Percentiles rank a stretch among this genome's conserved stretches.
phyloP scores from a whole-genome alignment of 1,140 invertebrate species.

The Homalodisca vitripennis region DNA sequence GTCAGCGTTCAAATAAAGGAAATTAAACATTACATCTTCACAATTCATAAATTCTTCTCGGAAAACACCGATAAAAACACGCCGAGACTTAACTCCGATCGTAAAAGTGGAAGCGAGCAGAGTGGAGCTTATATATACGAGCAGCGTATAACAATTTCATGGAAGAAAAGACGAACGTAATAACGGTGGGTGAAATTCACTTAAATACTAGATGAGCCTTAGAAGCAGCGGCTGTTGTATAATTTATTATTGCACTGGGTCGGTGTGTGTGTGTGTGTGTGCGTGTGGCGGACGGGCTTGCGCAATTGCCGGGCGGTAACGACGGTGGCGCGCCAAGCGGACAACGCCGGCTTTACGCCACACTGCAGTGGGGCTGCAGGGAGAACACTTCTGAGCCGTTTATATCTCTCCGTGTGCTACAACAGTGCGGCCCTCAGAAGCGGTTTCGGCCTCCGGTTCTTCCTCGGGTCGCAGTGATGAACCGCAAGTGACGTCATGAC shows the following conservation, averaged over 20 bases:
- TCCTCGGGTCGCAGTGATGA: neutral
- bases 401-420: neutral
- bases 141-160: too few relatives aligned
- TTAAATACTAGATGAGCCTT: constrained; percentile 5
- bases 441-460: neutral
- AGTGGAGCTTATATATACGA: too few relatives aligned
- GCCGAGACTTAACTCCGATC: too few relatives aligned
- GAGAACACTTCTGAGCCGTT: neutral
- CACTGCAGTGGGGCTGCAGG: constrained; percentile 10
- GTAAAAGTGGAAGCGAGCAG: too few relatives aligned
- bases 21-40: too few relatives aligned
- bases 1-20: too few relatives aligned
- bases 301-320: too few relatives aligned
- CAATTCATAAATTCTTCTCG: too few relatives aligned
- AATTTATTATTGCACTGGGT: neutral
- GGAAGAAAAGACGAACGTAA: constrained; percentile 7
- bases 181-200: constrained; percentile 13
- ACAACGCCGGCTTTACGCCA: neutral
- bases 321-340: neutral
- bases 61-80: too few relatives aligned
- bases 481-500: neutral
- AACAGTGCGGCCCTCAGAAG: neutral
- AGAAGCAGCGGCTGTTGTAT: constrained; percentile 5
- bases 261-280: neutral
- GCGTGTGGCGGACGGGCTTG: too few relatives aligned